These are phyloP conservation scores for Rhinogobio ventralis DNA, from an alignment of 2,797 vertebrate genomes.

Conservation along the genomic window DNA sequence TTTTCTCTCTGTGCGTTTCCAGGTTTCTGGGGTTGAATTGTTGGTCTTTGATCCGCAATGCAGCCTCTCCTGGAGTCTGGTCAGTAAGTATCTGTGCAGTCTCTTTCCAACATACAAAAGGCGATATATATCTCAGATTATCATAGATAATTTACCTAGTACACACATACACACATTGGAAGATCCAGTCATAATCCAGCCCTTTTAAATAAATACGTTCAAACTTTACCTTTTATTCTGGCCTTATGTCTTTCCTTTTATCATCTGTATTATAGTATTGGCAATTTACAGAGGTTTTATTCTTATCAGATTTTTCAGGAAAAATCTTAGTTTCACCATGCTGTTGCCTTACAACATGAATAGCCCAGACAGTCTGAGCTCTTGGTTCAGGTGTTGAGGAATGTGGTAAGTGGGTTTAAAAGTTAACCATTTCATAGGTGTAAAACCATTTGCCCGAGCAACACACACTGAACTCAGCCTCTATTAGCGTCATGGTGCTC, in stretches of 20 bases:
- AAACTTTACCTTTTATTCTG: neutral
- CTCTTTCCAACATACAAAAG: slow-evolving; percentile 48
- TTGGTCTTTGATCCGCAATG: slow-evolving; percentile 81
- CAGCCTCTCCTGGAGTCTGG: slow-evolving; percentile 74
- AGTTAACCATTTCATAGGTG: slow-evolving; percentile 72
- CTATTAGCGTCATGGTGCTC: slow-evolving; percentile 71
- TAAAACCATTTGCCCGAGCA: slow-evolving; percentile 60
- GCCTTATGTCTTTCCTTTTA: neutral
- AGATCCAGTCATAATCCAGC: neutral
- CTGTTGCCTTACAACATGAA: neutral
- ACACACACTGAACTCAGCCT: slow-evolving; percentile 71
- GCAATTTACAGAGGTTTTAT: neutral
- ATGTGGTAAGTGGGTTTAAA: slow-evolving; percentile 74
- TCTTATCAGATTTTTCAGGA: neutral
- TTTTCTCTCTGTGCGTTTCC: slow-evolving; percentile 34
- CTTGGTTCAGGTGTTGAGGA: slow-evolving; percentile 69
- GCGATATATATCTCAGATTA: neutral
- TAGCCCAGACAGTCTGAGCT: slow-evolving; percentile 2
- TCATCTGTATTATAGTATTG: neutral
- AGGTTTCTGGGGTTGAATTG: slow-evolving; percentile 34
- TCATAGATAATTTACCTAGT: neutral
- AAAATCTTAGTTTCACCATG: neutral
- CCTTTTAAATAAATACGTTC: neutral
- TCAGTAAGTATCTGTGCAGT: slow-evolving; percentile 69
- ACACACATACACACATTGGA: neutral